Conservation (phyloP, 2,113 vertebrate genomes). For the Cichladusa arquata region DNA sequence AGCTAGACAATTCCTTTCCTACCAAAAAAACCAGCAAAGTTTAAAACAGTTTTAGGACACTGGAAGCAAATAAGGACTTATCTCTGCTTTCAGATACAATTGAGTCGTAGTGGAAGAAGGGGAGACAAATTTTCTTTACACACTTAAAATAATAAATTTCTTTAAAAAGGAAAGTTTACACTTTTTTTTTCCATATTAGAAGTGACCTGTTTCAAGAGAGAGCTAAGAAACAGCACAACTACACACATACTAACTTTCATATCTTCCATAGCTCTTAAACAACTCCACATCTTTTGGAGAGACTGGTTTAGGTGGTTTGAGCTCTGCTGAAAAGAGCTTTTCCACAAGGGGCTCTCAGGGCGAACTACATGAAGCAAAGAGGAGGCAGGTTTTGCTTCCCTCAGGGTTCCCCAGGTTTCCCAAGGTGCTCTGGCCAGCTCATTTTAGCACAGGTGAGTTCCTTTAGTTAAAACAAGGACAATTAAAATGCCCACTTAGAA, state of each 20-base stretch:
- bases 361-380: fast-evolving
- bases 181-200: background rate
- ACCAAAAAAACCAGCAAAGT: background rate
- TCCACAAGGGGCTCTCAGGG: background rate
- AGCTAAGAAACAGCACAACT: background rate
- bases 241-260: background rate
- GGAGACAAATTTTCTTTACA: background rate
- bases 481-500: background rate
- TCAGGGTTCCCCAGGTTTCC: background rate
- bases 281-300: background rate
- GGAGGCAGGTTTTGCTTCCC: background rate
- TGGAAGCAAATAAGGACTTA: background rate
- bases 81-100: background rate
- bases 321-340: background rate
- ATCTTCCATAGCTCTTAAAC: background rate
- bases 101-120: background rate
- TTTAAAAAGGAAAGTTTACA: background rate
- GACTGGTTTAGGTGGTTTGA: too few relatives aligned
- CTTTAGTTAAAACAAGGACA: background rate
- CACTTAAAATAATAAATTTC: background rate
- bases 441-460: background rate
- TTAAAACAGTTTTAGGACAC: background rate
- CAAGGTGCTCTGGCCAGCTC: background rate
- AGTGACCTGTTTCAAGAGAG: background rate
- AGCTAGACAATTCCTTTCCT: background rate